These are phyloP conservation scores for Lonchura striata DNA, from an alignment of 2,113 vertebrate genomes.

Conservation along the genomic window DNA sequence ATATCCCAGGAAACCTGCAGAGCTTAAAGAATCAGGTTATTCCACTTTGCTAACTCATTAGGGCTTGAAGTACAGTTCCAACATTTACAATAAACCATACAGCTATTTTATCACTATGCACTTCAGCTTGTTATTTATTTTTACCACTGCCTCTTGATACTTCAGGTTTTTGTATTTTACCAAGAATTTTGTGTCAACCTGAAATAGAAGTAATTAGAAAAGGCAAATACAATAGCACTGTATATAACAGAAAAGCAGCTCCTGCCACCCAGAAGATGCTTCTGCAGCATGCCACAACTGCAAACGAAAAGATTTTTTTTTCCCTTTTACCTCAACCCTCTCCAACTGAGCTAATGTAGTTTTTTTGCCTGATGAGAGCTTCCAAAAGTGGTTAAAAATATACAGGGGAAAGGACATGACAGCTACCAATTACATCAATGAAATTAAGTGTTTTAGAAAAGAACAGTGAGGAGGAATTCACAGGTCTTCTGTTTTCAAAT, in stretches of 20 bases:
- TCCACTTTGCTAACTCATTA: neutral
- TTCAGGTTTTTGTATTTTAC: neutral
- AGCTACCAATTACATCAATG: neutral
- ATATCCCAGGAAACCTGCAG: neutral
- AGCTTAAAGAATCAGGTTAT: neutral
- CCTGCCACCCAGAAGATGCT: neutral
- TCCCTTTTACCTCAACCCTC: neutral
- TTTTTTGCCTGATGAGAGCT: neutral
- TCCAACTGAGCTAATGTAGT: neutral
- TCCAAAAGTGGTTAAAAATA: neutral
- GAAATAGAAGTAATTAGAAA: neutral
- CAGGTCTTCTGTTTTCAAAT: neutral
- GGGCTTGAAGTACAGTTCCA: neutral
- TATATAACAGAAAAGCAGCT: neutral
- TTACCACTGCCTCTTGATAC: neutral
- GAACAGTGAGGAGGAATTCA: neutral
- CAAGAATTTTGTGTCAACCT: neutral
- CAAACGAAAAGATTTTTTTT: neutral
- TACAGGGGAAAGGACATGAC: neutral
- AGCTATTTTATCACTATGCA: neutral
- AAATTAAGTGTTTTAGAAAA: neutral
- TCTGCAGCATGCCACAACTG: fast-evolving
- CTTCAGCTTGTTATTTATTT: neutral
- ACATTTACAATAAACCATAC: neutral
- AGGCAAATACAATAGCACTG: neutral